Evolutionary conservation across 2,113 vertebrate genomes (phyloP), one percentile per base, ranked within the genome.

Genomic region (Erythrolamprus reginae): DNA sequence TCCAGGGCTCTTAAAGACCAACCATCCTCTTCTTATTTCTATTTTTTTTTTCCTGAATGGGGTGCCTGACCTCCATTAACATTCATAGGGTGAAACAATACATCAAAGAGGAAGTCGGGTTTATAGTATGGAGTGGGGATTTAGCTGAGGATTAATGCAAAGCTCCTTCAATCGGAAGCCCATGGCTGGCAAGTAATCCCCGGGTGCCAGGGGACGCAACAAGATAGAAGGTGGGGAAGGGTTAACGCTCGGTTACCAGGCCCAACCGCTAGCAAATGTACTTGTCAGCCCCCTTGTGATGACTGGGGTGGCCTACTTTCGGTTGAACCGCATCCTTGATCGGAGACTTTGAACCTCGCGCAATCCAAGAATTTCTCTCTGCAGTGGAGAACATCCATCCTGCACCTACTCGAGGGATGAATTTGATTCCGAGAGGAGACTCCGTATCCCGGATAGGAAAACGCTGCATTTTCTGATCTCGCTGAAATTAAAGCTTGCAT

Each of bases 401-500:
- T 0, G 2, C 45, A 53, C 17, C 56, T 82, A 15, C 77, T 26
- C 48, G 5, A 56, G n/a, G 0, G 77, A 88, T 91, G 88, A 58
- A 84, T 90, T 90, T 91, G 89, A 61, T 91, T 87, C 90, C 52
- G 42, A 51, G 65, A 47, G 56, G 93, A 65, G 86, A 93, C 90
- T 84, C 55, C 3, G 2, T n/a, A 51, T 10, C 70, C 55, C 91
- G 91, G 94, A 92, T 95, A 95, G 93, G 88, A 88, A 87, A 89
- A 65, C 33, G 88, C 87, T 93, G 93, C 93, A 84, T 95, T 95
- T 94, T 94, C 50, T 87, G 58, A 89, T 70, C 52, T 82, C 88
- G 93, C 90, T 89, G 95, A 95, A 96, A 96, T 95, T 93, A 95
- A 92, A 95, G 94, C 61, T 47, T 50, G 61, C 92, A 84, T 92